Conservation (phyloP, 2,888 invertebrate species). For the Drosophila subquinaria region DNA sequence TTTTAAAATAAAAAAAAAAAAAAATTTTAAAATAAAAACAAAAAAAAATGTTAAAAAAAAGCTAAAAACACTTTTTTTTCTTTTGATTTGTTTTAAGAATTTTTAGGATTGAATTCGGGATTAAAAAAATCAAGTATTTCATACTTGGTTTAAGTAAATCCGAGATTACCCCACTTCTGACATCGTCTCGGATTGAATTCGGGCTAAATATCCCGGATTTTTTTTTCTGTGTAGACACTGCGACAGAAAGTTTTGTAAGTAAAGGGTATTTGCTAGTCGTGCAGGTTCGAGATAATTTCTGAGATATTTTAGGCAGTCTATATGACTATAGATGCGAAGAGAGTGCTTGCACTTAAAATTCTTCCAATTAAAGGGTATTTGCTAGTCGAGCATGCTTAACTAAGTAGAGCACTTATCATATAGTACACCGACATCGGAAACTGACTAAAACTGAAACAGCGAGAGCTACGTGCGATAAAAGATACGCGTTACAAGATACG, state of each 20-base stretch:
- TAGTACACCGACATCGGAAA: conserved; percentile 18
- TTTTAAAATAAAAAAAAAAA: no score
- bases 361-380: conserved; percentile 14
- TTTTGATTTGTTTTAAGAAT: no score
- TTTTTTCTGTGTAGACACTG: no score
- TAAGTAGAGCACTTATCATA: not conserved
- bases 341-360: not conserved
- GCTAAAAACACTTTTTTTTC: no score
- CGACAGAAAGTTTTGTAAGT: not conserved
- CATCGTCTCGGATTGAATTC: no score
- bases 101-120: no score
- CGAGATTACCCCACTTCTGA: no score
- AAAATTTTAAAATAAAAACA: no score
- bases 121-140: no score
- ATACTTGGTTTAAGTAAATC: no score
- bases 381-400: not conserved
- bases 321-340: not conserved
- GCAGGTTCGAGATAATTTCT: not conserved
- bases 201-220: no score
- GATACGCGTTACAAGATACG: conserved; percentile 31
- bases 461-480: conserved; percentile 3
- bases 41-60: no score
- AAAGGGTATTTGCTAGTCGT: not conserved
- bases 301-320: not conserved
- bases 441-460: conserved; percentile 9